Base-by-base conservation (phyloP, 2,113 vertebrate species). In the Leptobrachium ailaonicum region DNA sequence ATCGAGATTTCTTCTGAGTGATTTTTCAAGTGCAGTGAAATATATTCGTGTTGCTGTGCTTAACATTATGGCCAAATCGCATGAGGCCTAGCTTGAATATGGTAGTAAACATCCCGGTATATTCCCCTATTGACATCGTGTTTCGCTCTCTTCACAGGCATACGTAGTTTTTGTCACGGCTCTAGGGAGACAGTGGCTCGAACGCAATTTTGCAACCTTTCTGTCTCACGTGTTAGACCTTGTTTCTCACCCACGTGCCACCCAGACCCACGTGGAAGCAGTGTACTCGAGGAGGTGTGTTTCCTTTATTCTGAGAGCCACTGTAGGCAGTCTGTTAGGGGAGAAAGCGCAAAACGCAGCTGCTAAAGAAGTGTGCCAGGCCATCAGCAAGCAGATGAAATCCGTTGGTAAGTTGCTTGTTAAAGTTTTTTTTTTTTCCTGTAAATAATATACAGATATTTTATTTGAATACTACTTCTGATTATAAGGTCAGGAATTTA, bases 261-360 rank as follows among this genome's bases (percentile, higher is more conserved):
- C 97, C 1, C 97, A 98, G 90, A 99, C 96, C 1, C 98, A 99
- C 0, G 98, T 99, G 56, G 98, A 99, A 69, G 98, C 97, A 0
- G 98, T 99, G 80, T 99, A 99, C 84, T 99, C 98, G 0, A 95
- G 98, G 68, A 96, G 97, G 85, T 99, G 98, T 0, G 97, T 99
- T 77, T 99, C 97, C 79, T 99, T 99, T 83, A 98, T 98, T 88
- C 91, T 99, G 9, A 94, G 97, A 45, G 96, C 98, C 80, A 98
- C 98, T 0, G 93, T 99, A 82, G 98, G 98, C 44, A 96, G 96
- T 85, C 88, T 99, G 70, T 89, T 99, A 0, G 97, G 98, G 0
- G 98, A 99, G 87, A 99, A 99, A 87, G 98, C 98, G 9, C 98
- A 99, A 91, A 98, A 98, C 79, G 98, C 98, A 50, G 97, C 97